Evolutionary conservation across 1,140 invertebrate genomes (phyloP), one percentile per base, ranked within the genome.

Genomic region (Anastrepha obliqua): DNA sequence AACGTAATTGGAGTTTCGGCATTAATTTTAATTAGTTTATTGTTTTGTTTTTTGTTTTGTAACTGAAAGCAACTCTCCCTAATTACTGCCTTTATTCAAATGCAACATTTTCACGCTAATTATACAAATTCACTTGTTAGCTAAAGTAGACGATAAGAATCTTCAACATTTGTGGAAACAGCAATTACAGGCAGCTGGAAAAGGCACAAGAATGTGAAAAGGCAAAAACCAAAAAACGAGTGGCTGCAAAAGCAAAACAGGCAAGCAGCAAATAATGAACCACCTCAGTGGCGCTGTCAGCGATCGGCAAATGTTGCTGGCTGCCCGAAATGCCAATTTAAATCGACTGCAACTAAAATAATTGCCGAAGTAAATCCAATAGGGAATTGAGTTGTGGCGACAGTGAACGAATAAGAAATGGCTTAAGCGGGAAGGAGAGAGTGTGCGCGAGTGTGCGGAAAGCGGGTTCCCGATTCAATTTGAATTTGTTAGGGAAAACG

Each of bases 111-210:
- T 6, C 51, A 17, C 13, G 20, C 51, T 81, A 81, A 81, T 81
- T 81, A 81, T 55, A 55, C 20, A 70, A 81, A 81, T 81, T 29
- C 74, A 81, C 74, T 81, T 81, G 74, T 29, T 13, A 58, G 13
- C 29, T 47, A 74, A 29, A 44, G 74, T 15, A 29, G 44, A n/a
- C n/a, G 74, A 81, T 55, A 81, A 81, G 74, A 17, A 55, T 81
- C 74, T 81, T 81, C n/a, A 81, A 81, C 44, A 29, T 81, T 81
- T 81, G 74, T n/a, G n/a, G 47, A 51, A 81, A 81, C 20, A 39
- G 47, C 74, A 81, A 81, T 74, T 81, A 81, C 51, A 7, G 20
- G n/a, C 3, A 55, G 15, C 74, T 51, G 47, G 11, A 81, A 81
- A 58, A 81, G 74, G 47, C 47, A 55, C 20, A 55, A 81, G 74